Percentiles rank a stretch among this genome's conserved stretches.
Conservation (phyloP, 2,113 vertebrate genomes). For the Zonotrichia leucophrys region DNA sequence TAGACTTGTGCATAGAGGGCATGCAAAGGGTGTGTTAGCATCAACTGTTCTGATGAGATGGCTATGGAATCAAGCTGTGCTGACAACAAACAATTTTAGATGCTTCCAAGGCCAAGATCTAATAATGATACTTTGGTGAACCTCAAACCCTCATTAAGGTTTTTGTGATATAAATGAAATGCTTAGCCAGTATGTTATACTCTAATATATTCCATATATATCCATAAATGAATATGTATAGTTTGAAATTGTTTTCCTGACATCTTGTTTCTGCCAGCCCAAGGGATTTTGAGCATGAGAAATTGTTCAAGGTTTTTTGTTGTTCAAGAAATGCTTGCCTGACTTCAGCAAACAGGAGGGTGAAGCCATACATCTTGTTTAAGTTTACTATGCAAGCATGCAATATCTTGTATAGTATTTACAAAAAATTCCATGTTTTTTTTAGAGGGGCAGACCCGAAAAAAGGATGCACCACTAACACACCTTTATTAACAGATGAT, state of each 20-base stretch:
- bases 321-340: neutral
- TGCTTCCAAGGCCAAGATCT: slow-evolving; percentile 20
- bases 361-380: neutral
- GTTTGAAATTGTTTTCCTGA: slow-evolving; percentile 13
- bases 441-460: neutral
- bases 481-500: neutral
- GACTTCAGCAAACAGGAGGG: neutral
- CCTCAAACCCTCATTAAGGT: slow-evolving; percentile 12
- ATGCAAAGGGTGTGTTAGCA: neutral
- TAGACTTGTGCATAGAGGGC: neutral
- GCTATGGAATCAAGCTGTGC: slow-evolving; percentile 1
- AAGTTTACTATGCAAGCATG: neutral
- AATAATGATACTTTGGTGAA: slow-evolving; percentile 20
- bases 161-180: neutral
- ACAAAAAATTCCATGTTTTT: neutral
- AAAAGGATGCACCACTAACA: fast-evolving
- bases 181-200: neutral
- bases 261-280: neutral
- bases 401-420: neutral
- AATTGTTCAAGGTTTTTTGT: neutral
- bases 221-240: slow-evolving; percentile 48
- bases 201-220: neutral
- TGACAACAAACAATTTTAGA: slow-evolving; percentile 22
- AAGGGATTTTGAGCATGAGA: slow-evolving; percentile 13
- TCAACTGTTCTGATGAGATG: neutral